Conservation (phyloP, 2,113 vertebrate genomes). For the Pluvianellus socialis region DNA sequence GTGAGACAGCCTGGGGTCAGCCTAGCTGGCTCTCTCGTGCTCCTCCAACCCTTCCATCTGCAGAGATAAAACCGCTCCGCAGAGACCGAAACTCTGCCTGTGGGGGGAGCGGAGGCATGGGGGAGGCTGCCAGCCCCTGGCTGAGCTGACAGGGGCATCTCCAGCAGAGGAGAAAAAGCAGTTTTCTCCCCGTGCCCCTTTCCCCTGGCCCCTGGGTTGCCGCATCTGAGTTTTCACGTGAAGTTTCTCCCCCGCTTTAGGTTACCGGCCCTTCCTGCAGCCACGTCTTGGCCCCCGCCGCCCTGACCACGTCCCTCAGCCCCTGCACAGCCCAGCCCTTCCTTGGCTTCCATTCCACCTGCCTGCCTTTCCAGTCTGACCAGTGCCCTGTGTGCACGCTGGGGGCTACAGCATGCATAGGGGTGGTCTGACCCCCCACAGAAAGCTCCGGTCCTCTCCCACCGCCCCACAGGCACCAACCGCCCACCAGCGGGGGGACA, state of each 20-base stretch:
- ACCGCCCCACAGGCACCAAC: background rate
- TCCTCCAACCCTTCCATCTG: background rate
- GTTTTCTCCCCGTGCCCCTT: background rate
- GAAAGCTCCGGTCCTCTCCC: background rate
- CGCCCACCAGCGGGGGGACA: fast-evolving
- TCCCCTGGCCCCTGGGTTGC: background rate
- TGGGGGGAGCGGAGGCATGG: background rate
- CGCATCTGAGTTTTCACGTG: fast-evolving
- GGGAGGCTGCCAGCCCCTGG: background rate
- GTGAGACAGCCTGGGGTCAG: background rate
- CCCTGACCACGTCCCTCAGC: background rate
- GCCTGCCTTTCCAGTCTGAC: background rate
- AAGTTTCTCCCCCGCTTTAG: background rate
- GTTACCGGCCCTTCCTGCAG: fast-evolving
- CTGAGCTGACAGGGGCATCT: background rate
- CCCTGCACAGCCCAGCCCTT: too few relatives aligned
- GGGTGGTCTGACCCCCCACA: background rate
- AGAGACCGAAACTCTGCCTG: background rate
- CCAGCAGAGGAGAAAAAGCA: background rate
- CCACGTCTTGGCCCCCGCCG: background rate
- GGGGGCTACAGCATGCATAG: background rate
- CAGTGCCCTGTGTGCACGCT: fast-evolving
- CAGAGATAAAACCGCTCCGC: background rate
- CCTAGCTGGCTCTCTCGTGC: background rate
- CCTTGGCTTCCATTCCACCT: background rate